Evolutionary conservation across 2,113 vertebrate genomes (phyloP), one percentile per base, ranked within the genome.

Genomic region (Seriola dumerili): DNA sequence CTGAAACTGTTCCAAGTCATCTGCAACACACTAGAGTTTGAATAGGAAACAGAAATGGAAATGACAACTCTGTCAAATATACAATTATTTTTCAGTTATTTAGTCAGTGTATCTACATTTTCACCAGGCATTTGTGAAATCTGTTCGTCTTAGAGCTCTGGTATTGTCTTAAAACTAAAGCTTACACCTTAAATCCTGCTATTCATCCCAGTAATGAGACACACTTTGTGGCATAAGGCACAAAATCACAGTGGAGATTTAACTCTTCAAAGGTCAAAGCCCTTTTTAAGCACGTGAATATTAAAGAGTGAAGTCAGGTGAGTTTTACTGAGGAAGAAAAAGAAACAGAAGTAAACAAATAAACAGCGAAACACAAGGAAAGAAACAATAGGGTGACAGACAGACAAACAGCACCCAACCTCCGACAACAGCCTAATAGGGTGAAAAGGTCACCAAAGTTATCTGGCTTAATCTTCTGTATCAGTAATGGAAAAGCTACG

Each of bases 401-500:
- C 57, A 64, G 40, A 42, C 40, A 42, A 42, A 42, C 40, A 42
- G 40, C 9, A 9, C 4, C 25, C 21, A 46, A 59, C 52, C 40
- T 78, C 65, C 70, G 73, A 71, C 36, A 76, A 29, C 42, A 3
- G 29, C 48, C 73, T 69, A 68, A 76, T 40, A 9, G 71, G 80
- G 81, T 84, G 85, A 87, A 81, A 87, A 91, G 89, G 87, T 87
- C 79, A 80, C 54, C 8, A 10, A 25, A 85, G 86, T 88, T 85
- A 85, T 89, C 80, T 29, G 81, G 85, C 70, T 64, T 92, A 92
- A 93, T 93, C 90, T 91, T 84, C 40, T 88, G 88, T 88, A 88
- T 93, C 91, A 84, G 90, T 94, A 84, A 93, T 87, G 87, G 85
- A 90, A 85, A 89, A 66, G 81, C 84, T 40, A 3, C 40, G 62